Base-by-base conservation (phyloP, 2,797 vertebrate genomes). In the Etheostoma perlongum region DNA sequence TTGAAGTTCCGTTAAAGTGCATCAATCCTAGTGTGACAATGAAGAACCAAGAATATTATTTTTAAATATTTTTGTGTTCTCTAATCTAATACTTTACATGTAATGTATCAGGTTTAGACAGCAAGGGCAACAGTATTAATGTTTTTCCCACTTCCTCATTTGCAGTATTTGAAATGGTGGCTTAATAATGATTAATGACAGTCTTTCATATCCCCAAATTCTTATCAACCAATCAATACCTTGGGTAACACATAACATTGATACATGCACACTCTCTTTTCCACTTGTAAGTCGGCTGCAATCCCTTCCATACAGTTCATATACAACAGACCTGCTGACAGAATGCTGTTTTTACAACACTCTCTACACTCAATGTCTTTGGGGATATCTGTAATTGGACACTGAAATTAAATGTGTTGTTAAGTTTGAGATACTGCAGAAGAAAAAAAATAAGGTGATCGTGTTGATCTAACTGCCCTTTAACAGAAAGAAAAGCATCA, bases 1-100 rank as follows among this genome's bases (percentile, higher is more conserved):
- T 85, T 76, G 77, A 60, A 69, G 61, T 78, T 79, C 64, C 11
- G 30, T 82, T 89, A 91, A 93, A 93, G 92, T 92, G 89, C 90
- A 90, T 91, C 74, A 81, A 87, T 86, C 78, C 64, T 83, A 79
- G 67, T 10, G 67, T 88, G 81, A 85, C 78, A 68, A 65, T 66
- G 49, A 83, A 80, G 79, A 82, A 69, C n/a, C 12, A 42, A 76
- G 14, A 48, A 58, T 23, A 23, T 23, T 23, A 23, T 40, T 16
- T n/a, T 7, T 70, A 76, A 76, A 71, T 7, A 48, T n/a, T 30
- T 67, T n/a, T 59, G 27, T 52, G 16, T 78, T 72, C 84, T 52
- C 68, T 77, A 76, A 72, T 73, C 13, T 68, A 49, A 49, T n/a
- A 72, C 9, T 53, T 62, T 44, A 65, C 60, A 77, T 62, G 67